Base-by-base conservation (phyloP, 2,113 vertebrate genomes). In the Aegithalos caudatus region DNA sequence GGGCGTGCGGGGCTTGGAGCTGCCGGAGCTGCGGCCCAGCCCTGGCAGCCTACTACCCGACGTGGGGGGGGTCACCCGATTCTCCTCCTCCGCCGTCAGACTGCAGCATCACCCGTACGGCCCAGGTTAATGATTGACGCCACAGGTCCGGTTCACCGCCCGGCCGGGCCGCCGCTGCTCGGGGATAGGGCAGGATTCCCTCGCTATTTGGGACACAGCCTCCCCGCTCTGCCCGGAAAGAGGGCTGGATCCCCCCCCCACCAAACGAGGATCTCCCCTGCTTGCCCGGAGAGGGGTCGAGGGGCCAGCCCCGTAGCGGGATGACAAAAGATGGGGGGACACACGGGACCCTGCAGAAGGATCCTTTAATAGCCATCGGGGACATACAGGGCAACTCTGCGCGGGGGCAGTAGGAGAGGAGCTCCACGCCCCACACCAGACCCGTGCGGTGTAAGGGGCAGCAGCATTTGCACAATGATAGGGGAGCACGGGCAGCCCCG, bases 341-440 rank as follows among this genome's bases (percentile, higher is more conserved):
- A 60, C 40, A 9, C 6, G 24, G 18, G 50, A 93, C 94, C 95
- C 97, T 94, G 83, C 83, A 78, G 65, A 72, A 92, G 96, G 96
- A 97, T 96, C 94, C 93, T 98, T 98, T 98, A 98, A 98, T 98
- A 94, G 94, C 92, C 69, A 65, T 85, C 45, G 94, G 87, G 92
- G 86, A 96, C 77, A 57, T 82, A 95, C 90, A 97, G 67, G 81
- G 73, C 53, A 53, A 42, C 33, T 33, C 29, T 35, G 31, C 23
- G 10, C 8, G 11, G 44, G 40, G 44, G 31, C 10, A 6, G 14
- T 10, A 16, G 37, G 62, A 57, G n/a, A 44, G 3, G 29, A 37
- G 16, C 47, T 71, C 88, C 10, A 0, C 70, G 19, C 29, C 48
- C 60, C 51, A 23, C 44, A 15, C 37, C 57, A 19, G 23, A 54